These are phyloP conservation scores for Celastrina argiolus DNA, from an alignment of 2,888 invertebrate species.

Conservation along the genomic window DNA sequence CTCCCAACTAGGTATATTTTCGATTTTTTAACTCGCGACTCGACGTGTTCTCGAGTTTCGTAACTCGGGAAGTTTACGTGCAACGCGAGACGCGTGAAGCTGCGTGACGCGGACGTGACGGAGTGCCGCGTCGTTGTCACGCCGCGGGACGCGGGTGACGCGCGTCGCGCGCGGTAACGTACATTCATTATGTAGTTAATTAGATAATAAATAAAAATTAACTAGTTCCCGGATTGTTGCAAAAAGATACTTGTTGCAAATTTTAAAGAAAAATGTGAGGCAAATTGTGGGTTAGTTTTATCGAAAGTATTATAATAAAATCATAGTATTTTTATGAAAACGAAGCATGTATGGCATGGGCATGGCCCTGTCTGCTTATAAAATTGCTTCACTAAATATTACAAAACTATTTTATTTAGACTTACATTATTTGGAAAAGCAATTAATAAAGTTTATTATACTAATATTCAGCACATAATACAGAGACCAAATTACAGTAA, in stretches of 20 bases:
- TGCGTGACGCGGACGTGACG: conserved; percentile 5
- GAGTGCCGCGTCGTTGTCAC: conserved; percentile 1
- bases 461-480: neutral
- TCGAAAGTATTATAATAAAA: too few species aligned
- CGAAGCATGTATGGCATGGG: too few species aligned
- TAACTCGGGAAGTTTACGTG: neutral
- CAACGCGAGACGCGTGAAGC: neutral
- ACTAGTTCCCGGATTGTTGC: neutral
- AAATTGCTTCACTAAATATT: neutral
- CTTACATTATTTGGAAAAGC: neutral
- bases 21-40: neutral
- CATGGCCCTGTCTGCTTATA: too few species aligned
- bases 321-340: too few species aligned
- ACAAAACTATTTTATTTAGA: neutral
- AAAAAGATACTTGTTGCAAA: too few species aligned
- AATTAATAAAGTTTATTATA: neutral
- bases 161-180: conserved; percentile 10
- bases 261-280: too few species aligned
- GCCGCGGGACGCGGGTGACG: neutral
- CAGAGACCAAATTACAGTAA: neutral
- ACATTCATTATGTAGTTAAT: neutral
- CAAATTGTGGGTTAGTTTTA: too few species aligned
- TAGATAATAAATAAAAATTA: neutral
- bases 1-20: too few species aligned
- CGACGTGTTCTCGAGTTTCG: neutral